Evolutionary conservation across 2,797 vertebrate genomes (phyloP).

Genomic region (Trichosurus vulpecula): DNA sequence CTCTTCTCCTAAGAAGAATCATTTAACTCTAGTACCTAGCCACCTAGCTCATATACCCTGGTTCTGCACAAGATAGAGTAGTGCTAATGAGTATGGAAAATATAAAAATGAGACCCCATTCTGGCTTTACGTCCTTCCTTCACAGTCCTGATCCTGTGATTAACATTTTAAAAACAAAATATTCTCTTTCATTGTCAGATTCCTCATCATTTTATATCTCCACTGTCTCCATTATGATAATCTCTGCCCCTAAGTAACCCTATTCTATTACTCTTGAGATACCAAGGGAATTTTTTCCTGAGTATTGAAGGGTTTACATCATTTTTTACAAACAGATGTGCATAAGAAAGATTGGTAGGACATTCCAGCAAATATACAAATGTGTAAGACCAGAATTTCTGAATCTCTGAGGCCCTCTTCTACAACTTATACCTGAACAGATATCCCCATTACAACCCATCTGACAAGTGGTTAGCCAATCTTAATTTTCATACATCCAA

Average conservation of each 20-base stretch:
- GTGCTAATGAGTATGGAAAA: background rate
- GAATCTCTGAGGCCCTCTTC: too few species aligned
- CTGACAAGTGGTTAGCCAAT: background rate
- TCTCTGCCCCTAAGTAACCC: background rate
- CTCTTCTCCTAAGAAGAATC: background rate
- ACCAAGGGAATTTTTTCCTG: too few species aligned
- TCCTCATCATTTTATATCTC: background rate
- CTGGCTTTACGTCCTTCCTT: background rate
- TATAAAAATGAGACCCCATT: background rate
- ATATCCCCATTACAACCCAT: background rate
- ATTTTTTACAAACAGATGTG: too few species aligned
- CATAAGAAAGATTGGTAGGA: too few species aligned
- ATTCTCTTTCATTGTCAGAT: background rate
- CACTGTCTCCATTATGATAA: background rate
- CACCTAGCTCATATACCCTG: too few species aligned
- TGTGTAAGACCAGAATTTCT: too few species aligned
- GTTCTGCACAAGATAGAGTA: background rate
- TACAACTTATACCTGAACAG: too few species aligned
- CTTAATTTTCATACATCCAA: background rate
- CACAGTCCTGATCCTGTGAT: background rate
- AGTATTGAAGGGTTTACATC: too few species aligned
- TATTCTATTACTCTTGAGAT: background rate
- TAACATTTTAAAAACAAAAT: background rate
- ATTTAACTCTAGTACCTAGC: background rate
- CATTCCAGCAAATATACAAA: too few species aligned